Conservation (phyloP, 1,140 invertebrate species). For the Sarcophaga bullata region DNA sequence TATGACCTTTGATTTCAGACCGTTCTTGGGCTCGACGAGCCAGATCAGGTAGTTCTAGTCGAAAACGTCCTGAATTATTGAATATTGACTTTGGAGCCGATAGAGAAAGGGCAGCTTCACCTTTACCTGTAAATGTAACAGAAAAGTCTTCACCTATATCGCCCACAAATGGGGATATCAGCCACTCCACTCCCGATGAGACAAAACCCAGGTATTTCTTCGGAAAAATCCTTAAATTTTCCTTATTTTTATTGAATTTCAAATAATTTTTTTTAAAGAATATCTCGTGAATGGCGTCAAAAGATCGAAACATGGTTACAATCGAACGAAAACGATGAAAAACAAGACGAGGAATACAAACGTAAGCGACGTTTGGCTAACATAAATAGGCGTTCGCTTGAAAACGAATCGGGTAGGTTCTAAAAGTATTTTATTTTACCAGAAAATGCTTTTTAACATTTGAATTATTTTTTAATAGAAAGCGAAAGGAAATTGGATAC, state of each 20-base stretch:
- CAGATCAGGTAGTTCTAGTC: slow-evolving; percentile 73
- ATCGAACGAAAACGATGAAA: slow-evolving; percentile 86
- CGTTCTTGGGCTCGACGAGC: slow-evolving; percentile 86
- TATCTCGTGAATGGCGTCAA: slow-evolving; percentile 80
- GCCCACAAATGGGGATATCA: slow-evolving; percentile 47
- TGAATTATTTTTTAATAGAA: slow-evolving; percentile 67
- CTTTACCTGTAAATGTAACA: slow-evolving; percentile 68
- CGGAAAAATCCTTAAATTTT: neutral
- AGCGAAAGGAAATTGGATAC: slow-evolving; percentile 80
- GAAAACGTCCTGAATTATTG: slow-evolving; percentile 75
- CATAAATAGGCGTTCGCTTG: slow-evolving; percentile 78
- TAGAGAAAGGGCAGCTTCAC: slow-evolving; percentile 79
- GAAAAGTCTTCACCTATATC: slow-evolving; percentile 58
- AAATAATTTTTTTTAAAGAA: slow-evolving; percentile 50
- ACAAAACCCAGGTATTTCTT: slow-evolving; percentile 66
- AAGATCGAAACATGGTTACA: slow-evolving; percentile 92
- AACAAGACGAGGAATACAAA: slow-evolving; percentile 74
- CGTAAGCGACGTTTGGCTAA: slow-evolving; percentile 72
- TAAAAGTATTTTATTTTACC: neutral
- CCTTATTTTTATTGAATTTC: neutral
- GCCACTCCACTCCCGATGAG: slow-evolving; percentile 64
- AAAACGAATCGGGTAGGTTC: slow-evolving; percentile 79
- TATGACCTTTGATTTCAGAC: slow-evolving; percentile 68
- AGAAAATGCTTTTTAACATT: neutral
- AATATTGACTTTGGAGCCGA: slow-evolving; percentile 76